These are phyloP conservation scores for Cirrhinus molitorella DNA, from an alignment of 2,797 vertebrate genomes.

Conservation along the genomic window DNA sequence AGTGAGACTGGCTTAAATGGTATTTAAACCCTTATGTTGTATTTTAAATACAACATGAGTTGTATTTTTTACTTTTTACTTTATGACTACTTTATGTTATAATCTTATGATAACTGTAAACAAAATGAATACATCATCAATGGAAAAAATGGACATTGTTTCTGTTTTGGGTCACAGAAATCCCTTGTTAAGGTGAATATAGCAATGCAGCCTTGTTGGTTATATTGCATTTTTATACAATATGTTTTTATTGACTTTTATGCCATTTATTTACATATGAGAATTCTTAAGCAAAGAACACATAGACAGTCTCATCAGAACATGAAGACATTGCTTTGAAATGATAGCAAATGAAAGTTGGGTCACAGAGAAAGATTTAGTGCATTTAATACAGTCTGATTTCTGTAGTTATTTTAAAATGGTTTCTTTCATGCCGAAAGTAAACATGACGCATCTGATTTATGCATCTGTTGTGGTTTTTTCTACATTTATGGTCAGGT, in stretches of 20 bases:
- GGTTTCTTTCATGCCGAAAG: not conserved
- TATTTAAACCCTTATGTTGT: not conserved
- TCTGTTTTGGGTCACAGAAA: not conserved
- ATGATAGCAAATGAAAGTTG: not conserved
- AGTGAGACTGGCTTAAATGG: not conserved
- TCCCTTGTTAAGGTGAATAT: not conserved
- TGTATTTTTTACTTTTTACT: not conserved
- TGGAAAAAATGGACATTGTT: not conserved
- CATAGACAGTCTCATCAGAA: not conserved
- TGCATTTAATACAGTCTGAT: not conserved
- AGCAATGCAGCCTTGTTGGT: not conserved
- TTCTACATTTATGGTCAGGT: not conserved
- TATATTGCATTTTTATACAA: not conserved
- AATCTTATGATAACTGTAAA: not conserved
- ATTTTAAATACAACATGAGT: not conserved
- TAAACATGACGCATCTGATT: not conserved
- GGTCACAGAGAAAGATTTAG: not conserved
- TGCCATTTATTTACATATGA: too few species aligned
- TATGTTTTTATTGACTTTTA: not conserved
- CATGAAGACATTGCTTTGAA: not conserved
- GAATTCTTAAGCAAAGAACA: not conserved
- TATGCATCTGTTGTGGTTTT: not conserved
- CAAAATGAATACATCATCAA: not conserved
- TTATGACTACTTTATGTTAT: not conserved
- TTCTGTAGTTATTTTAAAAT: not conserved